Base-by-base conservation (phyloP, 2,888 invertebrate species). In the Brachyptera risi region DNA sequence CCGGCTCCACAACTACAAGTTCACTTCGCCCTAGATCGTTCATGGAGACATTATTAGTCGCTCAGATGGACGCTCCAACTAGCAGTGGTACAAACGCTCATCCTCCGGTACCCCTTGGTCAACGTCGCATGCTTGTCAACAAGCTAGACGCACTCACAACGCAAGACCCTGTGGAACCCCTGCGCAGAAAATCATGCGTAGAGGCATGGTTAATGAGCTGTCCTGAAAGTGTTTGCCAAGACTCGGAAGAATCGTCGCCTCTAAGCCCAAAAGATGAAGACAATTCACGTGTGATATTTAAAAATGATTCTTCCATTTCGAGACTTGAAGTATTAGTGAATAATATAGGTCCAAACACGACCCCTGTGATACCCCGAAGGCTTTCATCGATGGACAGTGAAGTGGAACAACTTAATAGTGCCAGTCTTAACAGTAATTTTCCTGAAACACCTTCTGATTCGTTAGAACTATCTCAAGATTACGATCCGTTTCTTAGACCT, bases 11-110 rank as follows among this genome's bases (percentile, higher is more conserved):
- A 23, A 47, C 19, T 40, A 23, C 57, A 13, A 56, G 59, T 21
- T 58, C 49, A 44, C 35, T 23, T 35, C 38, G 59, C 56, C 86
- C 86, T n/a, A 79, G 87, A 66, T 84, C 86, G n/a, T 76, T 91
- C 24, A 91, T 91, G 91, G 91, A 91, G 73, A 85, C 85, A 63
- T 75, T 91, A 60, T 77, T 91, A 59, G 86, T 89, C 47, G 90
- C 89, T 5, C 91, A 91, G 74, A 91, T 91, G 82, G 91, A 91
- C 70, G 83, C 59, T 68, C 63, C 64, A 60, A 3, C 61, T n/a
- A n/a, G n/a, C n/a, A n/a, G n/a, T n/a, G n/a, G n/a, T n/a, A n/a
- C n/a, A n/a, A n/a, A n/a, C n/a, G n/a, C n/a, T n/a, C n/a, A n/a
- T n/a, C n/a, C n/a, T n/a, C n/a, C n/a, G n/a, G n/a, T n/a, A n/a